These are phyloP conservation scores for Dynastes maya DNA, from an alignment of 2,888 invertebrate species.

Conservation along the genomic window DNA sequence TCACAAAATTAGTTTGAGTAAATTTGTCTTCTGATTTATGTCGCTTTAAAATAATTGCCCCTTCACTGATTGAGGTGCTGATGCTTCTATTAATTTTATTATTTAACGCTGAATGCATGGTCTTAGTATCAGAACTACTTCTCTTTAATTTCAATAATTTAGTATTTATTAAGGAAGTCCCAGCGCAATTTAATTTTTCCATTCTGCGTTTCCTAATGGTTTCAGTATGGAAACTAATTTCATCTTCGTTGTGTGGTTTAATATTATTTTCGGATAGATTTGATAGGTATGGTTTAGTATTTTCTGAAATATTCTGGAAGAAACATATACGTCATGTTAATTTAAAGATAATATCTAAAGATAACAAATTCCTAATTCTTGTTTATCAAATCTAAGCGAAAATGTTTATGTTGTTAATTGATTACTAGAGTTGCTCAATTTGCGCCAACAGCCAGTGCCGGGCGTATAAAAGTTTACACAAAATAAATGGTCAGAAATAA, in stretches of 20 bases:
- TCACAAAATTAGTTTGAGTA: conserved; percentile 21
- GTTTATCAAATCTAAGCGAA: too few species aligned
- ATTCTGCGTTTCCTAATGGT: conserved; percentile 35
- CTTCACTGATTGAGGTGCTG: neutral
- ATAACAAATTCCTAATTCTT: too few species aligned
- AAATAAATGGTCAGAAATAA: too few species aligned
- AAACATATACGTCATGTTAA: too few species aligned
- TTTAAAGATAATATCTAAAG: too few species aligned
- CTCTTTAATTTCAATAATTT: conserved; percentile 22
- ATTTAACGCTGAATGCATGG: neutral
- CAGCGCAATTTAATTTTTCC: conserved; percentile 46
- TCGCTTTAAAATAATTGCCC: neutral
- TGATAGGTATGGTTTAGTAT: neutral
- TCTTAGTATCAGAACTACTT: neutral
- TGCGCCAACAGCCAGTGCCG: too few species aligned
- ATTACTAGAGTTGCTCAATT: too few species aligned
- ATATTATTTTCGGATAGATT: too few species aligned
- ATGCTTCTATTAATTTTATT: conserved; percentile 11
- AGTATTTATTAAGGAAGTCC: conserved; percentile 43
- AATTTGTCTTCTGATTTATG: conserved; percentile 32
- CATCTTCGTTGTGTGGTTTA: neutral
- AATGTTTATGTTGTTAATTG: too few species aligned
- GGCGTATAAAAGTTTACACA: too few species aligned
- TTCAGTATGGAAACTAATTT: conserved; percentile 20
- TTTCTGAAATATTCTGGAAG: neutral